Evolutionary conservation across 2,113 vertebrate genomes (phyloP).

Genomic region (Peromyscus maniculatus): DNA sequence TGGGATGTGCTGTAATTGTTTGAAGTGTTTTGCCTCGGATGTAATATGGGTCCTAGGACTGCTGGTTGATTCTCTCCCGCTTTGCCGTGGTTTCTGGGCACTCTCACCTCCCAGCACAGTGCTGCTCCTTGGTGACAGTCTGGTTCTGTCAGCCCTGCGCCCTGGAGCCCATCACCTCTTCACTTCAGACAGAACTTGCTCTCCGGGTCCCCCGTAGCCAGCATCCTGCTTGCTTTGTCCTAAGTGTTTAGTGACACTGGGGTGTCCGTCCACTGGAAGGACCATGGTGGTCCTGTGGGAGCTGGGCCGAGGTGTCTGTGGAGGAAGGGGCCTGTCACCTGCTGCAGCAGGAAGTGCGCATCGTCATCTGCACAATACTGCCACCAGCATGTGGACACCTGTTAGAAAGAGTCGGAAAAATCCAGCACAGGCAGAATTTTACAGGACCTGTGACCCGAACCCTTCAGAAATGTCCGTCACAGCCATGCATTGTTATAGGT

Average conservation of each 20-base stretch:
- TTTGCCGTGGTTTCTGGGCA: background rate
- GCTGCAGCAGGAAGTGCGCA: background rate
- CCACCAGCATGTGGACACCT: background rate
- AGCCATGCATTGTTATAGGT: background rate
- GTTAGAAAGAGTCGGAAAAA: background rate
- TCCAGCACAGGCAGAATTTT: background rate
- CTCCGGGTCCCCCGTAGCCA: background rate
- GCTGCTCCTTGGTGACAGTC: background rate
- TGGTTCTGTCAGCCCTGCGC: background rate
- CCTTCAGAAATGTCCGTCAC: background rate
- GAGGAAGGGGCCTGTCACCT: background rate
- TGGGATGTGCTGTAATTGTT: background rate
- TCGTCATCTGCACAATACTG: background rate
- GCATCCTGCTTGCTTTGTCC: background rate
- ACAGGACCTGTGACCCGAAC: background rate
- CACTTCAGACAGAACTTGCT: background rate
- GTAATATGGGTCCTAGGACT: background rate
- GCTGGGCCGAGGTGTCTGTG: no score
- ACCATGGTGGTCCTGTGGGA: background rate
- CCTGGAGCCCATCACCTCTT: background rate
- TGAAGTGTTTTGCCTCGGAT: background rate
- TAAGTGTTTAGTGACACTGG: background rate
- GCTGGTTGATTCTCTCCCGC: background rate
- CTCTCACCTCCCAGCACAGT: background rate
- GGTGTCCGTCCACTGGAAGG: background rate